phyloP scores from a whole-genome alignment of 2,797 vertebrate genomes.

The Podarcis siculus region DNA sequence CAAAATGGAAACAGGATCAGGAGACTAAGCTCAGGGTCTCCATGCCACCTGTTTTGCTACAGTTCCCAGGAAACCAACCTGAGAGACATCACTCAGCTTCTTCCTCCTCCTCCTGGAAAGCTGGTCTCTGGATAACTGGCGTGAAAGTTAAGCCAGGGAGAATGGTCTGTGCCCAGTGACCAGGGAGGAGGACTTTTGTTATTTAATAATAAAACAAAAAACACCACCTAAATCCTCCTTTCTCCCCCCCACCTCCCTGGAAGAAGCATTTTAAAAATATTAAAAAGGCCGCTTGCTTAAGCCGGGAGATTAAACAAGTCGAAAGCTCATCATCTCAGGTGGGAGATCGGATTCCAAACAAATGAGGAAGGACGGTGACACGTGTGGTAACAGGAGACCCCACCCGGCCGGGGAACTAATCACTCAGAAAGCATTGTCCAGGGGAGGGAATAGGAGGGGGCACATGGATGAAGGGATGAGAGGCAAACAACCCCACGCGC shows the following conservation, averaged over 20 bases:
- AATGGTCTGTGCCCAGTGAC: conserved; percentile 58
- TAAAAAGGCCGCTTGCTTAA: conserved; percentile 69
- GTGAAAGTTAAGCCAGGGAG: conserved; percentile 64
- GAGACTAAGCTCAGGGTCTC: not conserved
- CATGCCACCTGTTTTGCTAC: not conserved
- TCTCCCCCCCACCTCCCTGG: conserved; percentile 39
- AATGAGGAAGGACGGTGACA: conserved; percentile 57
- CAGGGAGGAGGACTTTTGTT: conserved; percentile 68
- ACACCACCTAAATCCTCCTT: conserved; percentile 70
- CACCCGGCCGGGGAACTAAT: conserved; percentile 68
- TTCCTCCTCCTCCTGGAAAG: conserved; percentile 64
- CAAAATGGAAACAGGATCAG: not conserved
- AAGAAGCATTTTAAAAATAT: conserved; percentile 74
- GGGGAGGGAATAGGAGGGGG: conserved; percentile 46
- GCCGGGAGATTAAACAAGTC: conserved; percentile 74
- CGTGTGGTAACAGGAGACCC: conserved; percentile 68
- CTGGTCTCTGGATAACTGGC: conserved; percentile 68
- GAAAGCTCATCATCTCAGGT: conserved; percentile 70
- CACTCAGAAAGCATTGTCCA: conserved; percentile 70
- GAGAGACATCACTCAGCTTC: conserved; percentile 68
- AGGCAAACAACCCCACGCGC: conserved; percentile 53
- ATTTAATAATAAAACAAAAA: conserved; percentile 57
- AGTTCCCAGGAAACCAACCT: conserved; percentile 50
- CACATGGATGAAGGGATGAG: conserved; percentile 45
- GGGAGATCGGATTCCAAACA: conserved; percentile 69